These are phyloP conservation scores for Autographa pulchrina DNA, from an alignment of 2,888 invertebrate genomes.

Conservation along the genomic window DNA sequence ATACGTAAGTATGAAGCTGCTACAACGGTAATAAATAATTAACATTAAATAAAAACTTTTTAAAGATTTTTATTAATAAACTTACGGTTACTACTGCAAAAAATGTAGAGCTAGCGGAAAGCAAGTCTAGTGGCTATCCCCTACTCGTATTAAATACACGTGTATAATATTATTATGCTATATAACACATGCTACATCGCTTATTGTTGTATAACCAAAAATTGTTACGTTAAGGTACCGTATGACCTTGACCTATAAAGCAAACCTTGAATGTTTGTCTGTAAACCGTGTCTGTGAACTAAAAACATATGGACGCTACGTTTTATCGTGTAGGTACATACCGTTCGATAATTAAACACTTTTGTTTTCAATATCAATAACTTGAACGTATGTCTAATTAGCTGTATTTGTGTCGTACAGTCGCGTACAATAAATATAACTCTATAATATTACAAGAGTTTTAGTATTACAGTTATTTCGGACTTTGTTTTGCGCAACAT, in stretches of 20 bases:
- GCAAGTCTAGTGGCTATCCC: background rate
- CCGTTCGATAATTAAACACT: background rate
- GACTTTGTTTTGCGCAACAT: background rate
- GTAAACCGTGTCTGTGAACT: conserved; percentile 26
- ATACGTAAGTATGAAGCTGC: no score
- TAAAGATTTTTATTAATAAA: background rate
- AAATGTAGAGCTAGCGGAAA: background rate
- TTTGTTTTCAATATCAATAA: conserved; percentile 8
- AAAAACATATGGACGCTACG: conserved; percentile 30
- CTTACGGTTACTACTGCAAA: background rate
- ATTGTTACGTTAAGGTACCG: conserved; percentile 34
- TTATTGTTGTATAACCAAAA: background rate
- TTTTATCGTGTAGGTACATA: conserved; percentile 3
- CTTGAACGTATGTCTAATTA: background rate
- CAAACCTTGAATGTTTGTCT: conserved; percentile 54
- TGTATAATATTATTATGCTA: background rate
- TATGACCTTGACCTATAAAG: conserved; percentile 80
- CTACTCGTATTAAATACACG: background rate
- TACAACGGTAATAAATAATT: background rate
- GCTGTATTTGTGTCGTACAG: background rate
- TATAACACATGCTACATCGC: background rate
- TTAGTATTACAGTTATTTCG: background rate
- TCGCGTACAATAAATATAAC: background rate
- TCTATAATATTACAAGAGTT: background rate
- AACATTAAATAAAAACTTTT: background rate